Evolutionary conservation across 2,797 vertebrate species (phyloP).

Genomic region (Halcyon chelicuti): DNA sequence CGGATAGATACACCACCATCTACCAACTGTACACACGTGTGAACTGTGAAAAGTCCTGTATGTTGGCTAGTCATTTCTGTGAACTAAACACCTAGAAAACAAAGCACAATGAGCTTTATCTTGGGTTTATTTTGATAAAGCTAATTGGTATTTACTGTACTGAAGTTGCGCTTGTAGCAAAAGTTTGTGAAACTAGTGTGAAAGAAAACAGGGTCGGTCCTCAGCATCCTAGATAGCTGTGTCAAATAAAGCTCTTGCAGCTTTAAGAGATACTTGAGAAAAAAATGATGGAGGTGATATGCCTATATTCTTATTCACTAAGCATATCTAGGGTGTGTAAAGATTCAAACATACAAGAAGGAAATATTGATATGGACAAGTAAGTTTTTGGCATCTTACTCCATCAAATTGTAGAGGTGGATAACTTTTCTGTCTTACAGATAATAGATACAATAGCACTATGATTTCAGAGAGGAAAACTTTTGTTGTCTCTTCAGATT

Average conservation of each 20-base stretch:
- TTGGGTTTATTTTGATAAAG: neutral
- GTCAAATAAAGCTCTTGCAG: neutral
- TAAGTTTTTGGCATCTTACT: neutral
- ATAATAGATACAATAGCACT: neutral
- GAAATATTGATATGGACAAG: neutral
- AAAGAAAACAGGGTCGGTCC: neutral
- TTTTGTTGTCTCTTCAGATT: neutral
- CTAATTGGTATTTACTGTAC: neutral
- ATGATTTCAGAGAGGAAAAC: neutral
- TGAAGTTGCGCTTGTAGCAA: neutral
- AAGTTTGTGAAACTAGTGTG: neutral
- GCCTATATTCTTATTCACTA: neutral
- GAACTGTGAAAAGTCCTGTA: slow-evolving; percentile 50
- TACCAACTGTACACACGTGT: slow-evolving; percentile 94
- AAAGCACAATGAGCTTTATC: neutral
- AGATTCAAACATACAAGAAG: neutral
- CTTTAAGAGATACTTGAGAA: neutral
- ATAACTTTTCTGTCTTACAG: neutral
- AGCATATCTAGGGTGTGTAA: neutral
- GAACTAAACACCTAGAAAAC: neutral
- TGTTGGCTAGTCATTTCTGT: neutral
- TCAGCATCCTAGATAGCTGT: neutral
- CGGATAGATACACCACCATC: slow-evolving; percentile 88
- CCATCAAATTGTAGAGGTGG: neutral
- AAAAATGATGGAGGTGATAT: neutral